Evolutionary conservation across 1,140 invertebrate species (phyloP), one percentile per base, ranked within the genome.

Genomic region (Choristoneura fumiferana): DNA sequence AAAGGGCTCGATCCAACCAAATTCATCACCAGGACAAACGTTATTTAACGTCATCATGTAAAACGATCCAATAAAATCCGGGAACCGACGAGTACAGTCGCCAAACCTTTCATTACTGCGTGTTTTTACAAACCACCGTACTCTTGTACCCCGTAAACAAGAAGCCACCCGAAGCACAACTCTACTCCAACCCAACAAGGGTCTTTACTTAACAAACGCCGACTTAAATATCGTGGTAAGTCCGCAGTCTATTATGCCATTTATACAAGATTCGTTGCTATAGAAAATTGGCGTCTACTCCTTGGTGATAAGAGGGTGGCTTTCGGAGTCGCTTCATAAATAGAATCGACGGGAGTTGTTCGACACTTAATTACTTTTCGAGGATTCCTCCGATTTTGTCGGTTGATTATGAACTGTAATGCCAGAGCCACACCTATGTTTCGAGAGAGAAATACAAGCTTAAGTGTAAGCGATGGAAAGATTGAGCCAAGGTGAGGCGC

Each of bases 301-400:
- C n/a, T 49, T 12, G 10, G 18, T 4, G 12, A 29, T 49, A 49
- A 29, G 43, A 12, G 9, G 15, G 22, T 1, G 14, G 1, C 15
- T 29, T 29, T 12, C 17, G 43, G 6, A 12, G 43, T 43, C 22
- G 40, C 17, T 33, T 49, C 18, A 49, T 15, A 49, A 49, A 49
- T 22, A 49, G 43, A 49, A 49, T 9, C 43, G 43, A 18, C 43
- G 43, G 43, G 43, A 49, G 43, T 22, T 49, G 43, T 49, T 49
- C 43, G 43, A 33, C 43, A 49, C 43, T 49, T 49, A 29, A 49
- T 49, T 49, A 49, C 43, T 49, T 49, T 49, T 29, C 43, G 43
- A 12, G 43, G 17, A 49, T 49, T 18, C n/a, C 18, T 12, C 18
- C 22, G 43, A 49, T 29, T 49, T 17, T 29, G 18, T 49, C 17